Percentiles rank a stretch among this genome's conserved stretches.
phyloP scores from a whole-genome alignment of 2,888 invertebrate species.

The Acrobasis repandana region DNA sequence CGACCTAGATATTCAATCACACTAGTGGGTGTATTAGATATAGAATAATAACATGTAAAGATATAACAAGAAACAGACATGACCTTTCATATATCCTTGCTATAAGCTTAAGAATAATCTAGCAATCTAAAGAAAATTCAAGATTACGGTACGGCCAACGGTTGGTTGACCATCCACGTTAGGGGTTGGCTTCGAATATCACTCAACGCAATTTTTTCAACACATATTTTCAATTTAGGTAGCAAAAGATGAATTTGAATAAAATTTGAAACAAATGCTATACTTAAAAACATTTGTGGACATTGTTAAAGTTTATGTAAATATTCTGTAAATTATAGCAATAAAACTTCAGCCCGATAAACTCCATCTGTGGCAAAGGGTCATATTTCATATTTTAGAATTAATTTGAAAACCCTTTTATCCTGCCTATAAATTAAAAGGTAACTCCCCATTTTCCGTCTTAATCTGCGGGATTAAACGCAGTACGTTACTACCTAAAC shows the following conservation, averaged over 20 bases:
- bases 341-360: neutral
- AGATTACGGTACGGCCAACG: no score
- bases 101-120: no score
- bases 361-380: neutral
- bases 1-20: neutral
- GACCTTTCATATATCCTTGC: no score
- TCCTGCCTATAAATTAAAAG: slow-evolving; percentile 1
- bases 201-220: no score
- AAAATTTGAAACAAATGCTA: no score
- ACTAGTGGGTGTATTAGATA: neutral
- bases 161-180: no score
- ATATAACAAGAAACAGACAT: no score
- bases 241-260: no score
- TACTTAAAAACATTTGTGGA: no score
- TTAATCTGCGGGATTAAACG: slow-evolving; percentile 3
- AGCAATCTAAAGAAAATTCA: no score
- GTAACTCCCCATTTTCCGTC: neutral
- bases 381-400: slow-evolving; percentile 1
- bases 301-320: neutral
- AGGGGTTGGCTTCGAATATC: no score
- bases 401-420: slow-evolving; percentile 3
- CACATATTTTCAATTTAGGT: no score
- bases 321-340: neutral
- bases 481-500: neutral
- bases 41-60: neutral